phyloP scores from a whole-genome alignment of 2,113 vertebrate genomes.

The Thamnophis sirtalis region DNA sequence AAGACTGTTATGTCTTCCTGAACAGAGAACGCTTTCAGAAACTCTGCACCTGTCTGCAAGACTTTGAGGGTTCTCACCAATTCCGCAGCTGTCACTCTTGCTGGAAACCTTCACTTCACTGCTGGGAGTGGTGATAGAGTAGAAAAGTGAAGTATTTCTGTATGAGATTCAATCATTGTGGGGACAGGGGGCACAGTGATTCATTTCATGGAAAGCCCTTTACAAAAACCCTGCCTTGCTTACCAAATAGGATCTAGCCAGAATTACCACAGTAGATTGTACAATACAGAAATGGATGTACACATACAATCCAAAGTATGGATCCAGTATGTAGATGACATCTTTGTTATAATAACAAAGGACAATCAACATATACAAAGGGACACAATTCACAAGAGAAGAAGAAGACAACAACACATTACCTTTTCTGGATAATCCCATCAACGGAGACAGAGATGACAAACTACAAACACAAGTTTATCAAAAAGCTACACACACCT shows the following conservation, averaged over 20 bases:
- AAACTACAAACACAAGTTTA: background rate
- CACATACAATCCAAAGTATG: background rate
- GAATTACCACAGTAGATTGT: background rate
- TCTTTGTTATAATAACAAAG: background rate
- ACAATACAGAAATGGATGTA: background rate
- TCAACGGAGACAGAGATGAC: background rate
- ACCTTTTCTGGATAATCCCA: background rate
- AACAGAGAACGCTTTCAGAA: background rate
- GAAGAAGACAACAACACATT: background rate
- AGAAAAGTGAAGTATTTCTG: constrained; percentile 73
- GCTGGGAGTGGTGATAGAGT: background rate
- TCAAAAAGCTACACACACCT: background rate
- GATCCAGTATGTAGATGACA: background rate
- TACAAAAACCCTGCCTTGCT: constrained; percentile 80
- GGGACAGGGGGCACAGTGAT: constrained; percentile 83
- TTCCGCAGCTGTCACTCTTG: background rate
- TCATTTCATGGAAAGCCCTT: constrained; percentile 68
- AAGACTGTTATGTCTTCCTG: background rate
- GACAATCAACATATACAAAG: background rate
- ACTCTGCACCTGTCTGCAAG: background rate
- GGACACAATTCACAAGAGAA: background rate
- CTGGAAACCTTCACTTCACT: background rate
- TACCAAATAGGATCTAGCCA: background rate
- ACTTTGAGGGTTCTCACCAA: background rate
- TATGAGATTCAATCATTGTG: constrained; percentile 78